Conservation (phyloP, 2,113 vertebrate species). For the Montifringilla adamsi region DNA sequence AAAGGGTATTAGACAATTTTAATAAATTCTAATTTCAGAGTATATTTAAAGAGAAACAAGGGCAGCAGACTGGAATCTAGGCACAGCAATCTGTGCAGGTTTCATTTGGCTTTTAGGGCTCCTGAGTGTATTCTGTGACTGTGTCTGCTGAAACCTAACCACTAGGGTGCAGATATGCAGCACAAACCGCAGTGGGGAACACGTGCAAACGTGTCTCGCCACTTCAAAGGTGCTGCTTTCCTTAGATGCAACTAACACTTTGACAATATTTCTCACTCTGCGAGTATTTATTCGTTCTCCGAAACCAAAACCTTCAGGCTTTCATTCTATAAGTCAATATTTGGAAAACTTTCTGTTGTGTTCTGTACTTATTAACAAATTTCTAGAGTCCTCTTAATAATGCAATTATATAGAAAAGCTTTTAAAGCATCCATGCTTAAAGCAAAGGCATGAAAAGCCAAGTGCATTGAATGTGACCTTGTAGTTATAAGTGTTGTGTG, state of each 20-base stretch:
- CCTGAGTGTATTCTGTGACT: background rate
- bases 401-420: background rate
- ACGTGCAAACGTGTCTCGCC: background rate
- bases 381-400: background rate
- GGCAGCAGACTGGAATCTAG: background rate
- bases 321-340: background rate
- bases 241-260: background rate
- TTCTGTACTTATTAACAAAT: background rate
- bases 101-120: background rate
- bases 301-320: background rate
- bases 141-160: constrained; percentile 18
- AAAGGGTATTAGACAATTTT: background rate
- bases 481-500: background rate
- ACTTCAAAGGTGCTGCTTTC: background rate
- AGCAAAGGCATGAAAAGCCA: background rate
- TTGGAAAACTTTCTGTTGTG: background rate
- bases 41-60: background rate
- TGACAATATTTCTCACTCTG: background rate
- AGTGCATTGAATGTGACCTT: background rate
- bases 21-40: background rate
- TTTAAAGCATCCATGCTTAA: background rate
- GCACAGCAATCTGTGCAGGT: background rate
- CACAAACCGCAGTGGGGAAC: background rate
- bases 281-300: background rate
- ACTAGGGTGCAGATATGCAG: constrained; percentile 53